These are phyloP conservation scores for Leucoraja erinaceus DNA, from an alignment of 2,113 vertebrate species.

Conservation along the genomic window DNA sequence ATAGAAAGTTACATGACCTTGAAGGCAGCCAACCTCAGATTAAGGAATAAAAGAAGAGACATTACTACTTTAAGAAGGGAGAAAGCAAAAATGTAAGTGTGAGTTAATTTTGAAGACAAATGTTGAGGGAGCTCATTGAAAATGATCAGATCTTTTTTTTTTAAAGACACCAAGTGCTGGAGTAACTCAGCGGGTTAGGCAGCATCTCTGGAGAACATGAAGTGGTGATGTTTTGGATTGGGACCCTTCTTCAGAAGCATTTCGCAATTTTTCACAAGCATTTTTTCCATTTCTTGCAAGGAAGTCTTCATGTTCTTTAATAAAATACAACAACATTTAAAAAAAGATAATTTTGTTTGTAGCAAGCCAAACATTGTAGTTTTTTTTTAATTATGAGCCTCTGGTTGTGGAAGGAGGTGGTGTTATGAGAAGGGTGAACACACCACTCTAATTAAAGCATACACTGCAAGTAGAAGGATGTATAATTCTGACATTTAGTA, in stretches of 20 bases:
- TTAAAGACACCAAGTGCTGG: too few relatives aligned
- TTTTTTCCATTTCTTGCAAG: too few relatives aligned
- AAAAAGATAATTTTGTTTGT: too few relatives aligned
- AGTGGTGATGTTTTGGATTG: too few relatives aligned
- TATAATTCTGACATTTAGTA: slow-evolving; percentile 95
- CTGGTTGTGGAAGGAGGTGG: slow-evolving; percentile 51
- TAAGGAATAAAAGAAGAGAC: background rate
- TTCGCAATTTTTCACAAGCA: too few relatives aligned
- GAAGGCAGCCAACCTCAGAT: background rate
- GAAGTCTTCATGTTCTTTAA: background rate
- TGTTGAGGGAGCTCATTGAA: background rate
- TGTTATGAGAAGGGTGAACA: slow-evolving; percentile 53
- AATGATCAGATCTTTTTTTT: background rate
- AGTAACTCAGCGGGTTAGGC: too few relatives aligned
- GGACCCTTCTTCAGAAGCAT: too few relatives aligned
- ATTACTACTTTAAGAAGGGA: background rate
- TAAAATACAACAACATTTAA: background rate
- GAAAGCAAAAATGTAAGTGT: background rate
- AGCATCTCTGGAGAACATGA: too few relatives aligned
- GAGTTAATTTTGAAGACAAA: background rate
- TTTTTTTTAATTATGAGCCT: background rate
- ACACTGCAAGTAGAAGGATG: slow-evolving; percentile 76
- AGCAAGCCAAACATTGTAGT: background rate
- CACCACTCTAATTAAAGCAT: slow-evolving; percentile 86
- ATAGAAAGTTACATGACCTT: slow-evolving; percentile 16